These are phyloP conservation scores for Cactoblastis cactorum DNA, from an alignment of 2,888 invertebrate species.

Conservation along the genomic window DNA sequence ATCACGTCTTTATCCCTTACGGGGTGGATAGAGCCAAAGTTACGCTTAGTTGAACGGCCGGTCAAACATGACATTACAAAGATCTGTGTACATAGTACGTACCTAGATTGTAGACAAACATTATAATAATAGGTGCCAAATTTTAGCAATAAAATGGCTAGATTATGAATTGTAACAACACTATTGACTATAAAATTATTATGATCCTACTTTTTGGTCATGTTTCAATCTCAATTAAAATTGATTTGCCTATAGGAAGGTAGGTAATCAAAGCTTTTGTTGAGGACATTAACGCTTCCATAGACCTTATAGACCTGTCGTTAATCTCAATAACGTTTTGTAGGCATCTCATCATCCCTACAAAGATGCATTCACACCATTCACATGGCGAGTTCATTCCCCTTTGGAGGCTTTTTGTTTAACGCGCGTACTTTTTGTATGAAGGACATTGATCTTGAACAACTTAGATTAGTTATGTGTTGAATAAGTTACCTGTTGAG, in stretches of 20 bases:
- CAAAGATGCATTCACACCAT: conserved; percentile 5
- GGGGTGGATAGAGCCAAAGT: too few species aligned
- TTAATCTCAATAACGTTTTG: conserved; percentile 12
- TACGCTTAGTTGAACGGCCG: too few species aligned
- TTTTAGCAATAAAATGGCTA: too few species aligned
- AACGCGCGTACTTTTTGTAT: conserved; percentile 9
- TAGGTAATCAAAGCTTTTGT: background rate
- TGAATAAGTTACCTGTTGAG: too few species aligned
- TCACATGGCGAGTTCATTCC: conserved; percentile 11
- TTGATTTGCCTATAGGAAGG: too few species aligned
- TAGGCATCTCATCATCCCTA: conserved; percentile 12
- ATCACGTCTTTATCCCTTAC: too few species aligned
- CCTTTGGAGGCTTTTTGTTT: conserved; percentile 10
- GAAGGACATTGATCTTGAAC: conserved; percentile 13
- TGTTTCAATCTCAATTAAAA: background rate
- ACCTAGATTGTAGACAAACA: too few species aligned
- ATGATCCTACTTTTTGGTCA: background rate
- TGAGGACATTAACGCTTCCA: background rate
- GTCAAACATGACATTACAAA: too few species aligned
- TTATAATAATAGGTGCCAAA: too few species aligned
- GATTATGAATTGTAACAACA: too few species aligned
- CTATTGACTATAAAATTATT: background rate
- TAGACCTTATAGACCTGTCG: background rate
- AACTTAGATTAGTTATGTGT: too few species aligned
- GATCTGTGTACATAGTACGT: too few species aligned